These are phyloP conservation scores for Sylvilagus bachmani DNA, from an alignment of 2,113 vertebrate genomes.

Conservation along the genomic window DNA sequence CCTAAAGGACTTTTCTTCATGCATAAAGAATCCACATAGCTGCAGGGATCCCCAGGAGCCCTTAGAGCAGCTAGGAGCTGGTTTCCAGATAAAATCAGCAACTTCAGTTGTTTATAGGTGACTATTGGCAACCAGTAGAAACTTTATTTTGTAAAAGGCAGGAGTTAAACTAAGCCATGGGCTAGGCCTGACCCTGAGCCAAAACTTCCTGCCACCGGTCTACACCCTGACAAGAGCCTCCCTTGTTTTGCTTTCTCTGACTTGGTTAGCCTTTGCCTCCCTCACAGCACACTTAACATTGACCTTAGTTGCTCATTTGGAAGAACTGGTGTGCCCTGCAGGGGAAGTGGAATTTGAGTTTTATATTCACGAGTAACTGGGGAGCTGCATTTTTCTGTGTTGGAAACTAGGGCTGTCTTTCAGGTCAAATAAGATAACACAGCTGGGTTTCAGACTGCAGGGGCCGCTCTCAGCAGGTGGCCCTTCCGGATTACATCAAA, in stretches of 20 bases:
- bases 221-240: not conserved
- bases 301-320: not conserved
- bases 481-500: not conserved
- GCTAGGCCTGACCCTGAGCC: not conserved
- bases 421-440: not conserved
- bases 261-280: not conserved
- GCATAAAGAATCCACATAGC: not conserved
- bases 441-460: conserved; percentile 1
- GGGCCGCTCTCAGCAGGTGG: not conserved
- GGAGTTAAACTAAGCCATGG: not conserved
- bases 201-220: not conserved
- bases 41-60: not conserved
- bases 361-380: rapidly evolving
- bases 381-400: not conserved
- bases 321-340: not conserved
- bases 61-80: not conserved
- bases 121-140: not conserved
- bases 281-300: not conserved
- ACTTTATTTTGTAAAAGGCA: conserved; percentile 2
- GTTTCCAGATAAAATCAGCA: not conserved
- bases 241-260: not conserved
- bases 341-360: not conserved
- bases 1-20: not conserved
- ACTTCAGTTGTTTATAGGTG: not conserved
- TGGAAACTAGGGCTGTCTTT: conserved; percentile 48